A percentile compares a stretch with the other conserved stretches of the same genome.
Conservation (phyloP, 2,888 invertebrate species). For the Cephus nigrinus region DNA sequence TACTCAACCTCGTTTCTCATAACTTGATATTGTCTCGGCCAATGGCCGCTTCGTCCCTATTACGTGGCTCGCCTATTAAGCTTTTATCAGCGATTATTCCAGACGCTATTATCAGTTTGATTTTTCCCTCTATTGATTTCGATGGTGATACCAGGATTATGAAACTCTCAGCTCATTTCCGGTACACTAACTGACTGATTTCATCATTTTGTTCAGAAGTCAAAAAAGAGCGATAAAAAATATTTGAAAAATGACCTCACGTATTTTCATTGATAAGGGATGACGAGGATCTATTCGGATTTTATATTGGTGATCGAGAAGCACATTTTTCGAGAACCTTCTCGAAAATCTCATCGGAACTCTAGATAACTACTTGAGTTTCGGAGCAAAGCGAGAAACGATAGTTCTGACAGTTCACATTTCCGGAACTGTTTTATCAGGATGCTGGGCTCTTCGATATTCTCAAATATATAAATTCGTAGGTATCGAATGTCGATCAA, state of each 20-base stretch:
- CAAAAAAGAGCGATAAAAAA: no score
- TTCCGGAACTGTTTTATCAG: background rate
- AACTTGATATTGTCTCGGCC: background rate
- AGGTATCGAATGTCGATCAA: background rate
- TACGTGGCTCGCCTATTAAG: background rate
- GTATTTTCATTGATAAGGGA: no score
- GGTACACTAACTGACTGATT: no score
- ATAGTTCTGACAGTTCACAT: background rate
- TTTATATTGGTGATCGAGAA: no score
- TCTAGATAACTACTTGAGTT: background rate
- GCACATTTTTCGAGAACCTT: no score
- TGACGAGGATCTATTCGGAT: no score
- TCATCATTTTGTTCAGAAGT: no score
- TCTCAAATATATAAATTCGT: background rate
- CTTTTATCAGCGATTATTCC: background rate
- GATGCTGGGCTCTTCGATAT: background rate
- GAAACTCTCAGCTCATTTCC: background rate
- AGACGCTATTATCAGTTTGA: background rate
- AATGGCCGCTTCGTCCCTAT: background rate
- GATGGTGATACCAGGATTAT: background rate
- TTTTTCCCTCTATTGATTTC: background rate
- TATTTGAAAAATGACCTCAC: no score
- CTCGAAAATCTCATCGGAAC: no score
- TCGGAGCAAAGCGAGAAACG: background rate
- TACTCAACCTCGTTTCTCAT: background rate